phyloP scores from a whole-genome alignment of 1,140 invertebrate species.

The Ditylenchus dipsaci region DNA sequence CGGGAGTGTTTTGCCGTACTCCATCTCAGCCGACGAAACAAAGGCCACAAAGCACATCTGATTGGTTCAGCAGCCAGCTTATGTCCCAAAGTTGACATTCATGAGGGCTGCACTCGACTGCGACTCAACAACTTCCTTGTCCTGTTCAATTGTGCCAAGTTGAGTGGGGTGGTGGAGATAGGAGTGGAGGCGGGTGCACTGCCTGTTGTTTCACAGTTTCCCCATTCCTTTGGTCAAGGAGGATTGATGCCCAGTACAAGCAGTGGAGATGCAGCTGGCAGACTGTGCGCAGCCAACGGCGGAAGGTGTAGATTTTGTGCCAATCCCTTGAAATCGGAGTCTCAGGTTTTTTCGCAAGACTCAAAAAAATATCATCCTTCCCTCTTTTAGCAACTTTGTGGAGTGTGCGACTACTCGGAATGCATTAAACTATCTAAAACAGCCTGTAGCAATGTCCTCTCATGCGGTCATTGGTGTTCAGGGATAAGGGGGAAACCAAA shows the following conservation, averaged over 20 bases:
- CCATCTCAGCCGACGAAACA: constrained; percentile 81
- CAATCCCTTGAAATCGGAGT: constrained; percentile 71
- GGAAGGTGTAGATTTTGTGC: constrained; percentile 82
- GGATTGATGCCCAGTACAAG: background rate
- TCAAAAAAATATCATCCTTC: background rate
- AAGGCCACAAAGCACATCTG: constrained; percentile 40
- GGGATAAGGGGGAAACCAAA: constrained; percentile 74
- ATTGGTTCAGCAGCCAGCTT: constrained; percentile 27
- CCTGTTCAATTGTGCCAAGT: constrained; percentile 80
- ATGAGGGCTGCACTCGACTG: constrained; percentile 55
- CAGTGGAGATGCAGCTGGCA: background rate
- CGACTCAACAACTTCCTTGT: constrained; percentile 66
- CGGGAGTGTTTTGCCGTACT: constrained; percentile 89
- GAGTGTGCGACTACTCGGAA: constrained; percentile 85
- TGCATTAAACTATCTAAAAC: constrained; percentile 72
- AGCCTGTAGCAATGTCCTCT: constrained; percentile 75
- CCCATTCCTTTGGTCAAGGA: background rate
- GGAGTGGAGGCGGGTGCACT: constrained; percentile 67
- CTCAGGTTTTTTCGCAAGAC: constrained; percentile 55
- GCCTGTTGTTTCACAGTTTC: constrained; percentile 43
- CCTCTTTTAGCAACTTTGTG: constrained; percentile 63
- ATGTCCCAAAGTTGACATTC: constrained; percentile 47
- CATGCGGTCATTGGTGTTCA: constrained; percentile 86
- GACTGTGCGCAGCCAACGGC: background rate
- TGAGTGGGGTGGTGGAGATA: constrained; percentile 90